Percentiles rank a stretch among this genome's conserved stretches.
Evolutionary conservation across 2,113 vertebrate genomes (phyloP).

Genomic region (Neotoma lepida): DNA sequence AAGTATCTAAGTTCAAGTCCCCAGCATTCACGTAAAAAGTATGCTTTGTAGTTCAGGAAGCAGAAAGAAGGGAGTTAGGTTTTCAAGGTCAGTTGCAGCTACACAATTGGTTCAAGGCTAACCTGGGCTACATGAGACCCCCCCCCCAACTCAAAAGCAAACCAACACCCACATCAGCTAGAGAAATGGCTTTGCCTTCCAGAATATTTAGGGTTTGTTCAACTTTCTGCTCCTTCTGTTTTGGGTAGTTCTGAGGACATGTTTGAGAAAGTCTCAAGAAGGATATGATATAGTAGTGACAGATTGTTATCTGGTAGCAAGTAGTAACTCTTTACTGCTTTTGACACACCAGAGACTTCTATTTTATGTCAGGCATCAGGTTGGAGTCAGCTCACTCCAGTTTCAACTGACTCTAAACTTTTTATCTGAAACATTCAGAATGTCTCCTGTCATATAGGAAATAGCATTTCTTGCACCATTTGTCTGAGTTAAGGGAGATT

Average conservation of each 20-base stretch:
- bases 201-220: background rate
- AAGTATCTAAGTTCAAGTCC: background rate
- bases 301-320: background rate
- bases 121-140: background rate
- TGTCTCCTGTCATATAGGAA: background rate
- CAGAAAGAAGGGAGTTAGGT: no score
- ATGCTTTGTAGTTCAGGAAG: background rate
- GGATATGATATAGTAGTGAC: background rate
- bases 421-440: constrained; percentile 30
- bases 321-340: constrained; percentile 34
- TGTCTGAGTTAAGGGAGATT: constrained; percentile 32
- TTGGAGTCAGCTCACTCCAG: constrained; percentile 2
- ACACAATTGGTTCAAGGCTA: background rate
- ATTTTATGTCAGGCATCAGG: constrained; percentile 26
- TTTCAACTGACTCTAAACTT: constrained; percentile 44
- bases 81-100: background rate
- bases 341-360: constrained; percentile 20
- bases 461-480: constrained; percentile 16
- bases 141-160: background rate
- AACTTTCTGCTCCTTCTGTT: constrained; percentile 3
- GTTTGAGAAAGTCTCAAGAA: constrained; percentile 41
- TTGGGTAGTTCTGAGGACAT: constrained; percentile 8
- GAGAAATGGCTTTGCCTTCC: background rate
- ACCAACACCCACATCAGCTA: background rate
- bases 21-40: background rate